Base-by-base conservation (phyloP, 2,113 vertebrate genomes). In the Perognathus longimembris region DNA sequence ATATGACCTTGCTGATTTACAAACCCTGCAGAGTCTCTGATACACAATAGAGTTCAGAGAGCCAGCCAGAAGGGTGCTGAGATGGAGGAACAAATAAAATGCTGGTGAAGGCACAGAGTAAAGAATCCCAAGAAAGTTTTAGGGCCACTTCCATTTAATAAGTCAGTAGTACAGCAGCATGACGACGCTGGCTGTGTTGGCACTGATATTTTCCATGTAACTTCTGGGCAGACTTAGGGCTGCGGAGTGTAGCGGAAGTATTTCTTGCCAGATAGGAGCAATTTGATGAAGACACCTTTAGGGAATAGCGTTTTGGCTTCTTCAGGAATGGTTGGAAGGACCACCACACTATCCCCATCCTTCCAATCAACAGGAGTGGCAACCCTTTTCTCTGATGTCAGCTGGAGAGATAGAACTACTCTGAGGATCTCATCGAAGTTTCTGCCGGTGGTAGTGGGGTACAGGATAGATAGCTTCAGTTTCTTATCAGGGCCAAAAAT, bases 311-410 rank as follows among this genome's bases (percentile, higher is more conserved):
- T 87, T 7, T 98, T 98, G 34, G 99, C 99, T 66, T 99, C 99
- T 2, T 98, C 98, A 99, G n/a, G n/a, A n/a, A n/a, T n/a, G n/a
- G n/a, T n/a, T n/a, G n/a, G n/a, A n/a, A n/a, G n/a, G n/a, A n/a
- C 99, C 99, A 99, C 99, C 94, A 99, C 99, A 0, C 99, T 98
- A 5, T 99, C 24, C 1, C 98, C 99, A 12, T 96, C 93, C 99
- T 99, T 99, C 99, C 99, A 99, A 96, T 99, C 98, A 17, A 99
- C 99, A 0, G 99, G 99, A 3, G 99, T 99, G 85, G 99, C 99
- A 0, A 99, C 99, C 85, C 98, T 99, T 97, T 99, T 99, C 93
- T 98, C 98, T 0, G 98, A 98, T 0, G 99, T 99, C 95, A 99
- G 98, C 98, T 99, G 99, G 94, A 99, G 98, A 10, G 99, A 99